phyloP scores from a whole-genome alignment of 2,797 vertebrate species.

The Monodelphis domestica region DNA sequence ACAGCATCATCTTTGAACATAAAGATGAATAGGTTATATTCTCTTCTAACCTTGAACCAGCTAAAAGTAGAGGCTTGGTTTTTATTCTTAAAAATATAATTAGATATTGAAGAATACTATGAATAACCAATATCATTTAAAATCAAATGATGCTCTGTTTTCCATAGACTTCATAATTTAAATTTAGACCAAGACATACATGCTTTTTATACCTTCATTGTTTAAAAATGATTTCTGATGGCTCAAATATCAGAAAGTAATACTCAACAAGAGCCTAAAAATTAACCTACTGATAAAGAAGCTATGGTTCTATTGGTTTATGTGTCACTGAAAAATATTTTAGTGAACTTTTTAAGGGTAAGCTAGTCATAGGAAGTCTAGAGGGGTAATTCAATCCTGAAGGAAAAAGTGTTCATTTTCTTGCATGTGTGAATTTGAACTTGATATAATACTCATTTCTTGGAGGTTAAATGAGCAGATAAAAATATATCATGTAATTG shows the following conservation, averaged over 20 bases:
- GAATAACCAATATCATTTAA: not conserved
- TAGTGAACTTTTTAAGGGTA: not conserved
- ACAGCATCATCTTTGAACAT: not conserved
- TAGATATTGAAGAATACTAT: not conserved
- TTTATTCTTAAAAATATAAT: not conserved
- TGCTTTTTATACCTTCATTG: not conserved
- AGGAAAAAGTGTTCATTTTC: not conserved
- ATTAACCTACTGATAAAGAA: not conserved
- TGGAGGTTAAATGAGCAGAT: not conserved
- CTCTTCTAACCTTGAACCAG: not conserved
- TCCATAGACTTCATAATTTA: not conserved
- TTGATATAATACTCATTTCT: not conserved
- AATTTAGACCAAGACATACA: not conserved
- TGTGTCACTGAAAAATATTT: not conserved
- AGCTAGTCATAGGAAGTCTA: not conserved
- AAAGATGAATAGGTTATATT: not conserved
- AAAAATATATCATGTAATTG: not conserved
- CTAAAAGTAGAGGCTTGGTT: not conserved
- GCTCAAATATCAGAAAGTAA: not conserved
- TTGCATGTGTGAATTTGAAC: not conserved
- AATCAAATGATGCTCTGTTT: not conserved
- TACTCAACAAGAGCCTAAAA: not conserved
- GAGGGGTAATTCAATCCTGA: not conserved
- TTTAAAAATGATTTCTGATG: not conserved
- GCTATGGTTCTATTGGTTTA: not conserved